Conservation (phyloP, 53 echinoderm and acorn worm species). For the Antedon mediterranea region DNA sequence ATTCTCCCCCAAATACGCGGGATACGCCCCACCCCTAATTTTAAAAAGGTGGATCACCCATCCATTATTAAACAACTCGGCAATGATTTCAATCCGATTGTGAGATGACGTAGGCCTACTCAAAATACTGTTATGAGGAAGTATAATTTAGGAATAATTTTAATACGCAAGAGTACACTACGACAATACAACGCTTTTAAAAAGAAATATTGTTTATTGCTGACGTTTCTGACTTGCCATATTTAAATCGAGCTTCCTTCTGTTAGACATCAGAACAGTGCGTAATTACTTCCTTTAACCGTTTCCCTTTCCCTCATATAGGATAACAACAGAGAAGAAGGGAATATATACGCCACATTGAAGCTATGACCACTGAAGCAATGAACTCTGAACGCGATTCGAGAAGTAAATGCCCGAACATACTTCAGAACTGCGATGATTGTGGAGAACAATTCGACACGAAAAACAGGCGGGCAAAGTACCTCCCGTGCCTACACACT, state of each 20-base stretch:
- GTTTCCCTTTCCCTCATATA: neutral
- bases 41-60: too few species aligned
- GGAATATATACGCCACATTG: neutral
- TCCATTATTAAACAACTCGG: too few species aligned
- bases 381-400: neutral
- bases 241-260: neutral
- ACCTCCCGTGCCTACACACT: neutral
- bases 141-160: too few species aligned
- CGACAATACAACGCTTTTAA: neutral
- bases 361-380: neutral
- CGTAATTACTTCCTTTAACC: neutral
- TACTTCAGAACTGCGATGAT: neutral
- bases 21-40: too few species aligned
- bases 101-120: too few species aligned
- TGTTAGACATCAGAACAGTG: neutral
- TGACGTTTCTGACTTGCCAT: neutral
- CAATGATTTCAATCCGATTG: too few species aligned
- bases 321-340: neutral
- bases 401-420: neutral
- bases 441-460: neutral
- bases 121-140: too few species aligned
- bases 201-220: too few species aligned
- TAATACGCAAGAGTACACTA: too few species aligned
- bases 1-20: too few species aligned
- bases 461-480: neutral